Percentiles rank a stretch among this genome's conserved stretches.
These are phyloP conservation scores for Microcebus murinus DNA, from an alignment of 2,113 vertebrate genomes.

Conservation along the genomic window DNA sequence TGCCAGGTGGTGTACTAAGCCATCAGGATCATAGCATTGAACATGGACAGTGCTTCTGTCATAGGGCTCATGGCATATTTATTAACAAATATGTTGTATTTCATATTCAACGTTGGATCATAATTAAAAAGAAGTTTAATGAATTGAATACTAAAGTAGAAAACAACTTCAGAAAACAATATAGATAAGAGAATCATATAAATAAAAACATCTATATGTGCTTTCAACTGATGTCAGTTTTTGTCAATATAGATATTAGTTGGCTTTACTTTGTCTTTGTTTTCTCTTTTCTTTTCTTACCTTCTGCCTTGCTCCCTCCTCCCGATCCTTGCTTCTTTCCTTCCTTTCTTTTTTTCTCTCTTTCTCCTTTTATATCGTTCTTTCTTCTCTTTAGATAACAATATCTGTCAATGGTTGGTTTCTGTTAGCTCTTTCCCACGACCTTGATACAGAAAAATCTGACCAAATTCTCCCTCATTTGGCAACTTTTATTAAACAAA, in stretches of 20 bases:
- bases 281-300: neutral
- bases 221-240: neutral
- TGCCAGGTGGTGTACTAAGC: neutral
- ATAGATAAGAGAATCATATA: no score
- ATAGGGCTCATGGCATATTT: neutral
- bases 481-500: neutral
- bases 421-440: neutral
- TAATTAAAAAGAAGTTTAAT: neutral
- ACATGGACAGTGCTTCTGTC: neutral
- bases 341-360: neutral
- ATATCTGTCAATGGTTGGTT: neutral
- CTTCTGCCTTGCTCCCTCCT: neutral
- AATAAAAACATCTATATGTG: neutral
- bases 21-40: neutral
- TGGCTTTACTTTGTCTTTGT: neutral
- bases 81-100: neutral
- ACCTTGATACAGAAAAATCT: neutral
- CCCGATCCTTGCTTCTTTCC: neutral
- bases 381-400: neutral
- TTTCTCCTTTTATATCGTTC: neutral
- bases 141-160: neutral
- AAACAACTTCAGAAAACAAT: neutral
- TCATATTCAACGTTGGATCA: neutral
- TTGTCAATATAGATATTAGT: neutral
- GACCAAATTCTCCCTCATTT: neutral